A percentile compares a stretch with the other conserved stretches of the same genome.
phyloP scores from a whole-genome alignment of 2,113 vertebrate genomes.

The Henicopernis longicauda region DNA sequence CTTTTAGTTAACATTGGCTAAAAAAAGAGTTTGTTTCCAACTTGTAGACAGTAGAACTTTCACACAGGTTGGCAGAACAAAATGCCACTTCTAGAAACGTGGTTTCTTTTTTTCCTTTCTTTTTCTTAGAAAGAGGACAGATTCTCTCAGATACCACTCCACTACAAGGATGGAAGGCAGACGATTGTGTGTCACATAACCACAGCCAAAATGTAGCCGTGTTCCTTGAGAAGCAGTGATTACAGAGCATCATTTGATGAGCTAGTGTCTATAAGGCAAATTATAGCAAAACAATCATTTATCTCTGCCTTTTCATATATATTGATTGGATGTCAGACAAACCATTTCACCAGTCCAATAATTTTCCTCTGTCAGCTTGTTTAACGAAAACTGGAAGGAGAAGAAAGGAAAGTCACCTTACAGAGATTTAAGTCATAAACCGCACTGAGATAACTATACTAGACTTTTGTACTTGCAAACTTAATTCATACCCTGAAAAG shows the following conservation, averaged over 20 bases:
- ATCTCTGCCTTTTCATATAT: neutral
- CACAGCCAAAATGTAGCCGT: neutral
- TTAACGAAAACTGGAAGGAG: neutral
- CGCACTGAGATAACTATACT: neutral
- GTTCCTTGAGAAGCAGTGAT: neutral
- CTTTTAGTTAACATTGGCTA: neutral
- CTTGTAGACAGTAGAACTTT: neutral
- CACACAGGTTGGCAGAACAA: neutral
- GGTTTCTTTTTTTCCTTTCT: neutral
- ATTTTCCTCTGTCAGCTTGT: neutral
- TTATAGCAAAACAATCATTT: neutral
- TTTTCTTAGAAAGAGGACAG: neutral
- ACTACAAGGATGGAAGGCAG: neutral
- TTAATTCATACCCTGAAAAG: neutral
- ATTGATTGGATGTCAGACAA: neutral
- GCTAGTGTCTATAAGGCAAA: neutral
- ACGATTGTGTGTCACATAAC: neutral
- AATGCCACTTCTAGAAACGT: neutral
- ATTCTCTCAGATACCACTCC: neutral
- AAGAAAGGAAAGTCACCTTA: neutral
- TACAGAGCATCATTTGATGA: neutral
- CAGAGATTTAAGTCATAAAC: neutral
- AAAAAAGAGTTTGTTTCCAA: neutral
- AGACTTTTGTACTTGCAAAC: neutral
- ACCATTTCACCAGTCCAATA: neutral